These are phyloP conservation scores for Neogobius melanostomus DNA, from an alignment of 2,113 vertebrate species.

Conservation along the genomic window DNA sequence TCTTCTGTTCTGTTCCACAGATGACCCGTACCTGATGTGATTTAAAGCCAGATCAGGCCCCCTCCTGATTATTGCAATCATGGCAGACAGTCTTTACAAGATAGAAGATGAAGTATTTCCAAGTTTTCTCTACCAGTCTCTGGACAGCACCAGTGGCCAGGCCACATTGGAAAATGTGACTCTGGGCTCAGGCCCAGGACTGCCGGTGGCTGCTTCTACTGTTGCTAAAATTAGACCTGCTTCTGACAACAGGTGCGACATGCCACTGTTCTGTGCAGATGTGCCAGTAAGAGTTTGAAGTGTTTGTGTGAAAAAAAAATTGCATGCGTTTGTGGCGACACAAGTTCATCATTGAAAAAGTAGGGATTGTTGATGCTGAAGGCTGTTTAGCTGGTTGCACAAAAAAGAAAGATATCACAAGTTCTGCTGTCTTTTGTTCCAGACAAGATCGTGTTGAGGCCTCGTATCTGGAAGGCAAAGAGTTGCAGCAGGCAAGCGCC, in stretches of 20 bases:
- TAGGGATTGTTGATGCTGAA: neutral
- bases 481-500: conserved; percentile 44
- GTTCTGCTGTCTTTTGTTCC: conserved; percentile 12
- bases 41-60: conserved; percentile 27
- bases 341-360: neutral
- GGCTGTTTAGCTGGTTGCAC: neutral
- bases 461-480: conserved; percentile 82
- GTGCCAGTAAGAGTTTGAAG: conserved; percentile 8
- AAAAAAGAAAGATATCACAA: neutral
- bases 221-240: conserved; percentile 80
- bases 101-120: conserved; percentile 90
- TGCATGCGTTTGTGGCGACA: too few species aligned
- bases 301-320: neutral
- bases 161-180: conserved; percentile 83
- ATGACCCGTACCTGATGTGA: conserved; percentile 48
- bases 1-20: conserved; percentile 1
- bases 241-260: conserved; percentile 81
- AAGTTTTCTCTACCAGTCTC: conserved; percentile 81
- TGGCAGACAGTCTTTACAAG: conserved; percentile 83
- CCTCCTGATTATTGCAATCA: conserved; percentile 19
- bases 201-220: conserved; percentile 94
- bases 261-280: conserved; percentile 38
- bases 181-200: conserved; percentile 84
- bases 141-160: conserved; percentile 73
- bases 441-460: conserved; percentile 78